phyloP scores from a whole-genome alignment of 1,140 invertebrate species.

The Elysia chlorotica region DNA sequence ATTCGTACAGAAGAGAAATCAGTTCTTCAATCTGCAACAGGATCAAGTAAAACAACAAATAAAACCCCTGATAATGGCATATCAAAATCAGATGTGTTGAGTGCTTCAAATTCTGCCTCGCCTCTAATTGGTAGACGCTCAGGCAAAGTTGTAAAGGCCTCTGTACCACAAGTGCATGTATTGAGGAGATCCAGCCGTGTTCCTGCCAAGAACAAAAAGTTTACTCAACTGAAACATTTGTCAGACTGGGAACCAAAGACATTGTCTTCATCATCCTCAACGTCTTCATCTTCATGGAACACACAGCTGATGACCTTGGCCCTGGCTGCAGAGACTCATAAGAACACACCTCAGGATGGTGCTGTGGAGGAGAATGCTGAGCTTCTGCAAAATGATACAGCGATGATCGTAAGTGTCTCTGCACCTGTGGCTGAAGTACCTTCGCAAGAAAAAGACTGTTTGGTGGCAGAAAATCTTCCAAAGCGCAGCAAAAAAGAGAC shows the following conservation, averaged over 20 bases:
- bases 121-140: background rate
- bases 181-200: slow-evolving; percentile 3
- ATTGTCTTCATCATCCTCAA: background rate
- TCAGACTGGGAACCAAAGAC: background rate
- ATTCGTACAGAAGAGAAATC: background rate
- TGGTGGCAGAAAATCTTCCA: background rate
- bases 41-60: background rate
- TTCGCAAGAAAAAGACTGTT: background rate
- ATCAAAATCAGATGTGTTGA: background rate
- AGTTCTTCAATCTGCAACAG: background rate
- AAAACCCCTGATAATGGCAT: background rate
- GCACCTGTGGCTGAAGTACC: background rate
- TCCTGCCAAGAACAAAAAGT: slow-evolving; percentile 12
- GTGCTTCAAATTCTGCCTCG: background rate
- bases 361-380: background rate
- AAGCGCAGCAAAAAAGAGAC: too few relatives aligned
- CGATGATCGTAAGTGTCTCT: background rate
- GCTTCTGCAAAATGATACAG: background rate
- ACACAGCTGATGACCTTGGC: slow-evolving; percentile 21
- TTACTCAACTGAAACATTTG: slow-evolving; percentile 15
- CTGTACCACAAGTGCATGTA: too few relatives aligned
- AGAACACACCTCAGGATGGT: slow-evolving; percentile 8
- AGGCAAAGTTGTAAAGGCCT: too few relatives aligned
- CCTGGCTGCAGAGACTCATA: slow-evolving; percentile 16
- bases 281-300: slow-evolving; percentile 5